Conservation (phyloP, 2,888 invertebrate species). For the Rotaria magnacalcarata region DNA sequence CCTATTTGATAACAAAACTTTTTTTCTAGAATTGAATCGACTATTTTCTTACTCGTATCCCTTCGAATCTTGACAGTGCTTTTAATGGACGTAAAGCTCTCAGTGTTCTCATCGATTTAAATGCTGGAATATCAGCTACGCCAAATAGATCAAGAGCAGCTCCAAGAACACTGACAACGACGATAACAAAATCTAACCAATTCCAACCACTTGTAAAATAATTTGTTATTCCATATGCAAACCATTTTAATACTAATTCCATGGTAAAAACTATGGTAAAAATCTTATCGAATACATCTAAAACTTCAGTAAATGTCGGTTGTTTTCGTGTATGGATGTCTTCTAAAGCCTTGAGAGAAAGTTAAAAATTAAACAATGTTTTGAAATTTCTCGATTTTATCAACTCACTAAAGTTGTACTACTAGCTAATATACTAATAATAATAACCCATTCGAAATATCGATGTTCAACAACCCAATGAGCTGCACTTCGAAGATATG, state of each 20-base stretch:
- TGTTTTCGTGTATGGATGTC: slow-evolving; percentile 37
- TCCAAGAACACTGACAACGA: slow-evolving; percentile 79
- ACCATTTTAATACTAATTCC: slow-evolving; percentile 98
- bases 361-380: background rate
- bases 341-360: slow-evolving; percentile 55
- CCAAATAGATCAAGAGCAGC: slow-evolving; percentile 77
- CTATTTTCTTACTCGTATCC: slow-evolving; percentile 72
- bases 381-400: background rate
- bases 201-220: slow-evolving; percentile 99
- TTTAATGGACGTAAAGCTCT: slow-evolving; percentile 63
- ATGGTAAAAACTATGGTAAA: slow-evolving; percentile 96
- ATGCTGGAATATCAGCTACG: slow-evolving; percentile 87
- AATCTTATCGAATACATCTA: slow-evolving; percentile 75
- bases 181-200: slow-evolving; percentile 97
- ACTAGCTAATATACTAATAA: slow-evolving; percentile 40
- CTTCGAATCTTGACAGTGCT: slow-evolving; percentile 71
- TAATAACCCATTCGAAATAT: slow-evolving; percentile 45
- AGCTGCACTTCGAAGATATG: slow-evolving; percentile 68
- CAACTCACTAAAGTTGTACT: slow-evolving; percentile 37
- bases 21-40: too few relatives aligned
- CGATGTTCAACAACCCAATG: slow-evolving; percentile 90
- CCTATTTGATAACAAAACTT: too few relatives aligned
- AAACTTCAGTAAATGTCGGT: background rate
- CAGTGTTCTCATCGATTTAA: slow-evolving; percentile 72
- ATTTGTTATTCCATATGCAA: slow-evolving; percentile 89